A percentile compares a stretch with the other conserved stretches of the same genome.
phyloP scores from a whole-genome alignment of 2,888 invertebrate genomes.

The Adineta ricciae region DNA sequence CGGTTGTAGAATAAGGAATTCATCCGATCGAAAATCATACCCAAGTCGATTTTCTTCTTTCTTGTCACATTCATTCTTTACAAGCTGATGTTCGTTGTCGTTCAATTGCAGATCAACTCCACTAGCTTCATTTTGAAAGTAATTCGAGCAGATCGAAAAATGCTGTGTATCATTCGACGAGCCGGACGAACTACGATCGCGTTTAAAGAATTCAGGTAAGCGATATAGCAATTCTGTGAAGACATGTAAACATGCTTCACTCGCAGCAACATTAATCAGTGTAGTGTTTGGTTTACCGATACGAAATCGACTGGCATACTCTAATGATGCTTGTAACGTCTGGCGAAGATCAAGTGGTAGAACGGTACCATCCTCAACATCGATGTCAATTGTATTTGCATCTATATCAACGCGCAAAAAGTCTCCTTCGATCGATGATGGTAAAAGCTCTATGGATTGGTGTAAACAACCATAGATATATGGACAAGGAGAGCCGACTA shows the following conservation, averaged over 20 bases:
- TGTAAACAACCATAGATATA: background rate
- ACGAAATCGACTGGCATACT: background rate
- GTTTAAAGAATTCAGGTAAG: background rate
- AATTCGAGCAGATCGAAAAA: background rate
- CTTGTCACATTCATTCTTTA: too few species aligned
- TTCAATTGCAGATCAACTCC: background rate
- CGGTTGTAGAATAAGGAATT: background rate
- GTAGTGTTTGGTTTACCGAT: background rate
- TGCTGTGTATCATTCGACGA: background rate
- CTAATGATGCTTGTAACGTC: background rate
- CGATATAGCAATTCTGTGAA: background rate
- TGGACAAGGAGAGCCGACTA: background rate
- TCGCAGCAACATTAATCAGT: background rate
- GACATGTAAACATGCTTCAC: slow-evolving; percentile 11
- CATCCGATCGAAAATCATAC: slow-evolving; percentile 13
- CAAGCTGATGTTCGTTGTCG: background rate
- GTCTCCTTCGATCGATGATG: background rate
- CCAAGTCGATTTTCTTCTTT: background rate
- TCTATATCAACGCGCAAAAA: background rate
- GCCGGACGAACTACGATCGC: background rate
- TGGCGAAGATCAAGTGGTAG: background rate
- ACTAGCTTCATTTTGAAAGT: background rate
- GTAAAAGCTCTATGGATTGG: background rate
- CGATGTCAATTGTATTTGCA: background rate
- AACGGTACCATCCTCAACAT: background rate